Evolutionary conservation across 2,888 invertebrate genomes (phyloP).

Genomic region (Dioctria rufipes): DNA sequence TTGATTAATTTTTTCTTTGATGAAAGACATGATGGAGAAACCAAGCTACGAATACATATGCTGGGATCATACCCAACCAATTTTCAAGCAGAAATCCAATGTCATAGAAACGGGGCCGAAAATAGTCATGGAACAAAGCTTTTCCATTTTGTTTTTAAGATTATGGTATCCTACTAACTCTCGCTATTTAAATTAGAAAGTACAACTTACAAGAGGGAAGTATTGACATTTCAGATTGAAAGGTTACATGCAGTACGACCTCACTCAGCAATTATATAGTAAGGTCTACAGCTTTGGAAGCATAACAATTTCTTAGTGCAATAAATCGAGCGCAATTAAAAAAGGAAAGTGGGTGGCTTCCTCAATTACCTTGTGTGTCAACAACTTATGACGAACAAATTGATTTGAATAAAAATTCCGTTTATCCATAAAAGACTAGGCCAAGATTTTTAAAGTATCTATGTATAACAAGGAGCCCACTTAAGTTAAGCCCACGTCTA

Average conservation of each 20-base stretch:
- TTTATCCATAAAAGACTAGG: slow-evolving; percentile 38
- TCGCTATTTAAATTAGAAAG: not conserved
- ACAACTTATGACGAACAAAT: slow-evolving; percentile 24
- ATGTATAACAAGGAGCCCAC: slow-evolving; percentile 39
- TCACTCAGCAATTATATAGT: not conserved
- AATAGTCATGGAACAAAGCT: too few relatives aligned
- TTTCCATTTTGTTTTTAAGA: too few relatives aligned
- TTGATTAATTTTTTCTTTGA: too few relatives aligned
- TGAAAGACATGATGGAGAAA: too few relatives aligned
- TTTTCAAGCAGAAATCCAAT: too few relatives aligned
- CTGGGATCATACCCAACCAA: too few relatives aligned
- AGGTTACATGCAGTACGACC: not conserved
- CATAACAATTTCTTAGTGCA: slow-evolving; percentile 26
- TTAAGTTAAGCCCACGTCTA: slow-evolving; percentile 29
- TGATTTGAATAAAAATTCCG: slow-evolving; percentile 51
- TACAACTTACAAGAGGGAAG: not conserved
- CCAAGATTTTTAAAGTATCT: slow-evolving; percentile 22
- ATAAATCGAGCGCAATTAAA: slow-evolving; percentile 44
- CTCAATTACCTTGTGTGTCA: slow-evolving; percentile 45
- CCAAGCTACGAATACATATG: too few relatives aligned
- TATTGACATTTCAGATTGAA: not conserved
- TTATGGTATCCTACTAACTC: too few relatives aligned
- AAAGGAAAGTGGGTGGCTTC: slow-evolving; percentile 44
- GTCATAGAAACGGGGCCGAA: too few relatives aligned
- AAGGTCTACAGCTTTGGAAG: not conserved